Evolutionary conservation across 2,888 invertebrate species (phyloP).

Genomic region (Latrodectus hesperus): DNA sequence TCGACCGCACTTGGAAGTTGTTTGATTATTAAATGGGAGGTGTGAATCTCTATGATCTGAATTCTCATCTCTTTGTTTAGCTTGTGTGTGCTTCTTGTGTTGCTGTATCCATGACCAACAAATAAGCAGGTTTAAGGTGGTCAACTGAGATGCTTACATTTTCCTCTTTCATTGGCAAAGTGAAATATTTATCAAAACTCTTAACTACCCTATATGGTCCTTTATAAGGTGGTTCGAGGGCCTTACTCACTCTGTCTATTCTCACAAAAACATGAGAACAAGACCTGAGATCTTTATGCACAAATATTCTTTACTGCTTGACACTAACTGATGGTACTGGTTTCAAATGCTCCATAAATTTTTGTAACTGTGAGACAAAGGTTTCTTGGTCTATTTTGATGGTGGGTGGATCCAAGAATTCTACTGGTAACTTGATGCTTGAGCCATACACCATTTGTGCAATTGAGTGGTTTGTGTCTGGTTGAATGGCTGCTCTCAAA

Average conservation of each 20-base stretch:
- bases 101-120: too few species aligned
- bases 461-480: constrained; percentile 7
- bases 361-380: too few species aligned
- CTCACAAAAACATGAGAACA: too few species aligned
- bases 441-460: neutral
- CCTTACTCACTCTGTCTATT: too few species aligned
- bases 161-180: neutral
- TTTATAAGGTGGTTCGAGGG: neutral
- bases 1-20: neutral
- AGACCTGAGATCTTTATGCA: too few species aligned
- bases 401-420: neutral
- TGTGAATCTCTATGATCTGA: neutral
- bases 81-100: too few species aligned
- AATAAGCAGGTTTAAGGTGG: neutral
- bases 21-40: constrained; percentile 1
- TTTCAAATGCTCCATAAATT: neutral
- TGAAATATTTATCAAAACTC: neutral
- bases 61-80: too few species aligned
- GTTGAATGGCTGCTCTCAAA: constrained; percentile 7
- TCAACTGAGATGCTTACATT: neutral
- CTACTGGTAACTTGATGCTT: constrained; percentile 1
- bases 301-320: neutral
- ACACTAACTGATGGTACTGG: neutral
- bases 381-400: too few species aligned
- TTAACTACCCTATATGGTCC: constrained; percentile 16